Conservation (phyloP, 2,888 invertebrate genomes). For the Falcaria lacertinaria region DNA sequence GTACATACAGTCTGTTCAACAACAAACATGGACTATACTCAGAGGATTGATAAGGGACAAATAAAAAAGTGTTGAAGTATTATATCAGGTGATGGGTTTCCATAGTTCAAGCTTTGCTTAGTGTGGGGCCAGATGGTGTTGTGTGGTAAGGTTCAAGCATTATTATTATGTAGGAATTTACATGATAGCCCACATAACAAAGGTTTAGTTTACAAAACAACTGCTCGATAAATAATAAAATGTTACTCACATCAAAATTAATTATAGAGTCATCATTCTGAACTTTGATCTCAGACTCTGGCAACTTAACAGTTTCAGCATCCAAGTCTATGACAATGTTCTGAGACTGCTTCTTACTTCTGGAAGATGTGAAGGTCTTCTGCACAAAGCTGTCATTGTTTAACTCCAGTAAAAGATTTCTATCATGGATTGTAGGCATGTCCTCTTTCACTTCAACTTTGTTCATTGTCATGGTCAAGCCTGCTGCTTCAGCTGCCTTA, state of each 20-base stretch:
- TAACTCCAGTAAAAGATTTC: constrained; percentile 83
- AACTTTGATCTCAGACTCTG: constrained; percentile 72
- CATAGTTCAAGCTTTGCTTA: too few relatives aligned
- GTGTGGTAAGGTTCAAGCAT: too few relatives aligned
- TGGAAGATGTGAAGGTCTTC: constrained; percentile 78
- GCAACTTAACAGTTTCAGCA: constrained; percentile 84
- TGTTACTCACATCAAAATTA: constrained; percentile 82
- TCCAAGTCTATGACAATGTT: constrained; percentile 87
- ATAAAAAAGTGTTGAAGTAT: too few relatives aligned
- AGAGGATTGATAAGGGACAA: too few relatives aligned
- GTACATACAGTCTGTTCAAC: too few relatives aligned
- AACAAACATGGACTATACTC: too few relatives aligned
- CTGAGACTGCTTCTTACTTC: constrained; percentile 81
- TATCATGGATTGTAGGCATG: constrained; percentile 76
- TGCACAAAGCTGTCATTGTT: constrained; percentile 85
- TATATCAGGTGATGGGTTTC: too few relatives aligned
- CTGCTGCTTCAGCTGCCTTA: constrained; percentile 72
- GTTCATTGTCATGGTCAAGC: constrained; percentile 71
- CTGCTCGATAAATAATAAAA: too few relatives aligned
- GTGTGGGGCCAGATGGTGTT: too few relatives aligned
- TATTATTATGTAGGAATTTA: too few relatives aligned
- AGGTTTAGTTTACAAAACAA: too few relatives aligned
- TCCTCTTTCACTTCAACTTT: constrained; percentile 70
- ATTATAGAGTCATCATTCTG: constrained; percentile 81
- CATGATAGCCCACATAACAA: too few relatives aligned